Evolutionary conservation across 2,888 invertebrate species (phyloP).

Genomic region (Caenorhabditis imperialis): DNA sequence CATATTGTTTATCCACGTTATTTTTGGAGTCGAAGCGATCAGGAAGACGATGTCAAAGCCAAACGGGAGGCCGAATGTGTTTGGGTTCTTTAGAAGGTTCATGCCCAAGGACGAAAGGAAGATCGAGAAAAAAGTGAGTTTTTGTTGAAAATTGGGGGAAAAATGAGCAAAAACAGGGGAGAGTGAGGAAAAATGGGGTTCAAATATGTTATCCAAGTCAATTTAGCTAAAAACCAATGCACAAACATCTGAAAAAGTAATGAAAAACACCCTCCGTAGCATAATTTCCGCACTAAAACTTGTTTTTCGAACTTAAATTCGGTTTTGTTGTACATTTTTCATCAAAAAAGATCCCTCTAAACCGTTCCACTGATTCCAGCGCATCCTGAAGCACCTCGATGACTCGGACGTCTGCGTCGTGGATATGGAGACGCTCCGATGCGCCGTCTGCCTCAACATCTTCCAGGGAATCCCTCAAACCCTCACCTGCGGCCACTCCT

Average conservation of each 20-base stretch:
- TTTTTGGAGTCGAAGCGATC: not conserved
- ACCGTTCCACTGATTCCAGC: conserved; percentile 13
- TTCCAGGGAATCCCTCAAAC: conserved; percentile 35
- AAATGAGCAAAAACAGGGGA: too few species aligned
- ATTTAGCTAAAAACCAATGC: too few species aligned
- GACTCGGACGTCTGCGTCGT: conserved; percentile 28
- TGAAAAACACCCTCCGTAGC: too few species aligned
- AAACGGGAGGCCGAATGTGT: conserved; percentile 32
- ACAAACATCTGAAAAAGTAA: too few species aligned
- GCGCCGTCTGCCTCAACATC: conserved; percentile 38
- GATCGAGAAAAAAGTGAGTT: conserved; percentile 28
- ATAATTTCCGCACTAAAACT: too few species aligned
- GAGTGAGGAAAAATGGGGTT: too few species aligned
- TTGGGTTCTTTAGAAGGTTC: conserved; percentile 30
- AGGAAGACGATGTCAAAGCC: not conserved
- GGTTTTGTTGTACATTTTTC: too few species aligned
- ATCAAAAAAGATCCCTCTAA: too few species aligned
- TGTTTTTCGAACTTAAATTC: too few species aligned
- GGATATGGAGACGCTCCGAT: conserved; percentile 42
- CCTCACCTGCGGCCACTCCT: conserved; percentile 51
- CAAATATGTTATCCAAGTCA: too few species aligned
- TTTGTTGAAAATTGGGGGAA: not conserved
- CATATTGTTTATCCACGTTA: not conserved
- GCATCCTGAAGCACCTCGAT: conserved; percentile 32
- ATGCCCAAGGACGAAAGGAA: conserved; percentile 42